Evolutionary conservation across 2,888 invertebrate species (phyloP).

Genomic region (Yponomeuta evonymella): DNA sequence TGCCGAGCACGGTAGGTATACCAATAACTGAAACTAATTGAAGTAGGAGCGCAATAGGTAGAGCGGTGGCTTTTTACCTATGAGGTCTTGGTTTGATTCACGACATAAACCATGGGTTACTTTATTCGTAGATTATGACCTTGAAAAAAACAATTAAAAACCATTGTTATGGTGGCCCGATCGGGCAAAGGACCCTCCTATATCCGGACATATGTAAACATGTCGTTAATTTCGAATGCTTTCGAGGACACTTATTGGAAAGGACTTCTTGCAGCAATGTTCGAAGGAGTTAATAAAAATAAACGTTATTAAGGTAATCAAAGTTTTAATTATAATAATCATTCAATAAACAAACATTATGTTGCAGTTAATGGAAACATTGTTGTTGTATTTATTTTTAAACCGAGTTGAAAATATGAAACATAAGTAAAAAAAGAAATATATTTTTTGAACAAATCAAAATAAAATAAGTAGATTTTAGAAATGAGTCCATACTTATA

Average conservation of each 20-base stretch:
- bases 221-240: background rate
- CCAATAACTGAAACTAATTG: too few relatives aligned
- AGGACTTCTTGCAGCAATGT: background rate
- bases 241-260: background rate
- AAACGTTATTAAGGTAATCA: background rate
- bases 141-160: too few relatives aligned
- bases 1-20: too few relatives aligned
- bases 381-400: background rate
- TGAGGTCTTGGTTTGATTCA: too few relatives aligned
- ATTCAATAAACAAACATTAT: background rate
- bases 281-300: background rate
- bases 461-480: background rate
- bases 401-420: background rate
- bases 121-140: too few relatives aligned
- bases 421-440: background rate
- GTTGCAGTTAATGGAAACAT: background rate
- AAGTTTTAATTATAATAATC: background rate
- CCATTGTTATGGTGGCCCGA: too few relatives aligned
- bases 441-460: background rate
- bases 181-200: too few relatives aligned
- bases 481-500: background rate
- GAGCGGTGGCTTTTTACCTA: too few relatives aligned
- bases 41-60: too few relatives aligned
- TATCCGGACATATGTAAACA: too few relatives aligned
- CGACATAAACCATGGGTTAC: too few relatives aligned